These are phyloP conservation scores for Araneus ventricosus DNA, from an alignment of 1,140 invertebrate genomes.

Conservation along the genomic window DNA sequence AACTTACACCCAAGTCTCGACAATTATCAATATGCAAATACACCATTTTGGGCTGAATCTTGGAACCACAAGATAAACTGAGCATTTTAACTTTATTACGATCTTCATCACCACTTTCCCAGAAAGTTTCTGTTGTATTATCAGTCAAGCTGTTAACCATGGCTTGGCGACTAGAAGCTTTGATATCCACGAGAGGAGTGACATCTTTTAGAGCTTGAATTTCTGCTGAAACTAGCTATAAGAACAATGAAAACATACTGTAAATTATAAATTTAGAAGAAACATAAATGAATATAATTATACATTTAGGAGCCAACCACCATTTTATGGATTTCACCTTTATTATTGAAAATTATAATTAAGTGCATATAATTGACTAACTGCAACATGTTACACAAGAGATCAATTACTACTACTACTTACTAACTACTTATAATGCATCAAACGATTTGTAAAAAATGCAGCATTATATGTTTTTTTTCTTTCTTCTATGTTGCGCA, in stretches of 20 bases:
- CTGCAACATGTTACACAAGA: too few species aligned
- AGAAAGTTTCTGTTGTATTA: constrained; percentile 98
- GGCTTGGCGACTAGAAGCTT: constrained; percentile 94
- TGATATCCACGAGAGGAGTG: constrained; percentile 88
- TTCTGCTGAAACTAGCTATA: constrained; percentile 79
- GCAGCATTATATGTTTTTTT: too few species aligned
- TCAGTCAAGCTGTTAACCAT: constrained; percentile 96
- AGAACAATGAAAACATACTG: background rate
- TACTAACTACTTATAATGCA: too few species aligned
- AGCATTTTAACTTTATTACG: constrained; percentile 91
- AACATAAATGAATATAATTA: background rate
- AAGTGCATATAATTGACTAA: background rate
- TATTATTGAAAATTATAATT: background rate
- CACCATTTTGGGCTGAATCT: constrained; percentile 81
- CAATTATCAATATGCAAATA: constrained; percentile 96
- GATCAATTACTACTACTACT: too few species aligned
- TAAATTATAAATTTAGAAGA: background rate
- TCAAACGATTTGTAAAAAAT: too few species aligned
- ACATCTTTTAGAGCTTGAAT: constrained; percentile 88
- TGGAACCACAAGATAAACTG: constrained; percentile 82
- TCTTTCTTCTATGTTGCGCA: too few species aligned
- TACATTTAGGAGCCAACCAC: background rate
- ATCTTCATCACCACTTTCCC: constrained; percentile 99
- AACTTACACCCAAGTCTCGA: constrained; percentile 90
- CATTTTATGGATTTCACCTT: background rate